Percentiles rank a stretch among this genome's conserved stretches.
These are phyloP conservation scores for Xyliphius kryptos DNA, from an alignment of 2,113 vertebrate species.

Conservation along the genomic window DNA sequence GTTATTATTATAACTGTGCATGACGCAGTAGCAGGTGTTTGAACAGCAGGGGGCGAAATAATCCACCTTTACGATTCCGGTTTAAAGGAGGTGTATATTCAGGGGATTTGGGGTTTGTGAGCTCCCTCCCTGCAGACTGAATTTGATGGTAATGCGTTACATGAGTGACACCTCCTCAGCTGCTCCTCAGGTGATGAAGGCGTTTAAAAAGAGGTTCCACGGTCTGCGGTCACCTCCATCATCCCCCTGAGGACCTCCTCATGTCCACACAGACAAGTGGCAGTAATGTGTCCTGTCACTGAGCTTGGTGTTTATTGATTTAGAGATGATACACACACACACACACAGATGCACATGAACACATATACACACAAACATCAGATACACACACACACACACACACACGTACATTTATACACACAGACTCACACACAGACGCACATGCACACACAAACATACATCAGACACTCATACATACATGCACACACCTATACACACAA, in stretches of 20 bases:
- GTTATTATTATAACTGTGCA: too few species aligned
- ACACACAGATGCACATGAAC: neutral
- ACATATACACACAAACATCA: neutral
- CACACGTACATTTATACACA: neutral
- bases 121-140: too few species aligned
- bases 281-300: constrained; percentile 59
- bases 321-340: constrained; percentile 51
- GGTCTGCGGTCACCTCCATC: too few species aligned
- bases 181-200: too few species aligned
- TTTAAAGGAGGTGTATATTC: neutral
- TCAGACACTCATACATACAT: too few species aligned
- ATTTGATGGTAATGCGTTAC: neutral
- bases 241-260: neutral
- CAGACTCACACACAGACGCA: neutral
- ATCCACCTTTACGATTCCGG: neutral
- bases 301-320: constrained; percentile 54
- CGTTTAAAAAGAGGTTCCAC: too few species aligned
- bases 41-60: constrained; percentile 41
- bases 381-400: neutral
- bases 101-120: constrained; percentile 2
- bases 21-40: too few species aligned
- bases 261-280: constrained; percentile 45
- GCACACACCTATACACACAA: neutral
- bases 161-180: too few species aligned
- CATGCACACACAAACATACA: too few species aligned